Evolutionary conservation across 2,113 vertebrate species (phyloP).

Genomic region (Colistium nudipinnis): DNA sequence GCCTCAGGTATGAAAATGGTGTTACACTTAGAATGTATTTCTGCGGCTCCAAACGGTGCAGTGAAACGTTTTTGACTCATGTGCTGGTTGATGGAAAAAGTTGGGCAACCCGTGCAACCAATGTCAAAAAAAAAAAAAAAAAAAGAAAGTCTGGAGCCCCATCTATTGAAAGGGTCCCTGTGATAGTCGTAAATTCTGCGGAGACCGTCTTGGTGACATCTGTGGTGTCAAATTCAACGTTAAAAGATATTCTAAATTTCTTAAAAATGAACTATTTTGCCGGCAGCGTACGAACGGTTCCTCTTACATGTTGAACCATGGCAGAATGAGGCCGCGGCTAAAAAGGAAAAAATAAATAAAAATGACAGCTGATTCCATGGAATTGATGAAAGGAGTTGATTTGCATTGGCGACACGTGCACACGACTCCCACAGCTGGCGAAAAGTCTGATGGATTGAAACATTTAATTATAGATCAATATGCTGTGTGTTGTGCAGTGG

Average conservation of each 20-base stretch:
- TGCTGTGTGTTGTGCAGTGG: background rate
- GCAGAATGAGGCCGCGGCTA: slow-evolving; percentile 48
- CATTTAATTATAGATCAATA: slow-evolving; percentile 61
- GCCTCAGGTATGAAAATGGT: background rate
- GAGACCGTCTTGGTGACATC: slow-evolving; percentile 8
- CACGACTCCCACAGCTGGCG: slow-evolving; percentile 5
- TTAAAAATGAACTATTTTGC: slow-evolving; percentile 32
- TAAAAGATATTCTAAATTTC: background rate
- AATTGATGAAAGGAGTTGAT: slow-evolving; percentile 37
- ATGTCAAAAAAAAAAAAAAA: background rate
- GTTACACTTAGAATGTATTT: background rate
- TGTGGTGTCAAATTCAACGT: background rate
- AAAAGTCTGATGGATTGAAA: slow-evolving; percentile 23
- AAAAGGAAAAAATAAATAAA: slow-evolving; percentile 10
- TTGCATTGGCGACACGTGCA: slow-evolving; percentile 18
- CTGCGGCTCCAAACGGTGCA: background rate
- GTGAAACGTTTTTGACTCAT: background rate
- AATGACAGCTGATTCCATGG: slow-evolving; percentile 23
- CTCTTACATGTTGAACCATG: slow-evolving; percentile 33
- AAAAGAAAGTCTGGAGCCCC: background rate
- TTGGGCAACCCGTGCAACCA: background rate
- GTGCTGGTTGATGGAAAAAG: background rate
- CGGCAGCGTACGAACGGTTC: slow-evolving; percentile 1
- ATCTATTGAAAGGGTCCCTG: background rate
- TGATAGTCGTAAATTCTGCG: background rate